These are phyloP conservation scores for Oxytorus armatus DNA, from an alignment of 2,888 invertebrate species.

Conservation along the genomic window DNA sequence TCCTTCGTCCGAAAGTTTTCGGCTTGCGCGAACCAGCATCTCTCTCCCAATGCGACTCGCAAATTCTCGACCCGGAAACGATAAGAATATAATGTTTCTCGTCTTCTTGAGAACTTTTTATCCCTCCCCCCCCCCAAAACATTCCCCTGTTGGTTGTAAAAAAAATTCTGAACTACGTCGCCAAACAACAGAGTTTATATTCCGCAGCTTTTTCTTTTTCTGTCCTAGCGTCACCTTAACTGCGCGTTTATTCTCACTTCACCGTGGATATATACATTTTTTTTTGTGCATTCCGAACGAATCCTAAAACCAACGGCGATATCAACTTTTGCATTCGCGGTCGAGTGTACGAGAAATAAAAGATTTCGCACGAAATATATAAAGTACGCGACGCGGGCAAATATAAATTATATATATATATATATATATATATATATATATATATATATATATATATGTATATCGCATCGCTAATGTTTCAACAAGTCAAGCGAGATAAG, in stretches of 20 bases:
- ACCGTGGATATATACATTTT: conserved; percentile 18
- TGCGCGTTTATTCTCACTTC: conserved; percentile 48
- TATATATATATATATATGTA: neutral
- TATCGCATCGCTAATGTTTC: conserved; percentile 25
- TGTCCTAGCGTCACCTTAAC: conserved; percentile 44
- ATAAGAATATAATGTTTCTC: conserved; percentile 76
- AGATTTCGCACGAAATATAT: conserved; percentile 20
- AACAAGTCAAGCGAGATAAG: conserved; percentile 54
- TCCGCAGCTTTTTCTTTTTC: conserved; percentile 21
- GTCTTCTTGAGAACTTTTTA: conserved; percentile 65
- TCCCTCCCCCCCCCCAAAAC: conserved; percentile 45
- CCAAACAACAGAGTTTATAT: conserved; percentile 51
- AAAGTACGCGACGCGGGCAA: neutral
- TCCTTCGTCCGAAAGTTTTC: no score
- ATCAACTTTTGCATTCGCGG: conserved; percentile 54
- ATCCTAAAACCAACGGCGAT: conserved; percentile 47
- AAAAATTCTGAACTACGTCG: conserved; percentile 59
- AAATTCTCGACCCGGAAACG: conserved; percentile 68
- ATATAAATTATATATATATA: neutral
- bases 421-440: neutral
- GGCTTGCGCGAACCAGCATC: no score
- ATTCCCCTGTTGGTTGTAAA: conserved; percentile 7
- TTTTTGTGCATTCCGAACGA: conserved; percentile 28
- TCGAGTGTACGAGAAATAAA: conserved; percentile 34
- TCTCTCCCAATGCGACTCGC: no score